Conservation (phyloP, 2,797 vertebrate genomes). For the Taenioides sp. region DNA sequence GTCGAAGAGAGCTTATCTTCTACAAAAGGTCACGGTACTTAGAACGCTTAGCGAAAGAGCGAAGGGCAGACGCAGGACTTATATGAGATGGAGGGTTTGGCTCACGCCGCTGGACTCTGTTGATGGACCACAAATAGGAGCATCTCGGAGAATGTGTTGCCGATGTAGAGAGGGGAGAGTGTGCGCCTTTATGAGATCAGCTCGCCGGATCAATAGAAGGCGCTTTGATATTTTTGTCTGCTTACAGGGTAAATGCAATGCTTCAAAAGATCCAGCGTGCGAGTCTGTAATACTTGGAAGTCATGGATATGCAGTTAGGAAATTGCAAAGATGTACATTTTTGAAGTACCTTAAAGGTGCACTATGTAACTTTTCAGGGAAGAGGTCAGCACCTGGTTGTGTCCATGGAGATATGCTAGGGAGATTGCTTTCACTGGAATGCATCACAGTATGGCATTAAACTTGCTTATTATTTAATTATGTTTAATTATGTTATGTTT, state of each 20-base stretch:
- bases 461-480: too few relatives aligned
- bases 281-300: background rate
- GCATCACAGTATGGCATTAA: too few relatives aligned
- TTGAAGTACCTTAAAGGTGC: too few relatives aligned
- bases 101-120: slow-evolving; percentile 27
- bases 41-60: slow-evolving; percentile 68
- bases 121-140: slow-evolving; percentile 22
- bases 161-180: background rate
- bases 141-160: slow-evolving; percentile 22
- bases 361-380: too few relatives aligned
- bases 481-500: too few relatives aligned
- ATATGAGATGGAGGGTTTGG: slow-evolving; percentile 43
- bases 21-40: slow-evolving; percentile 74
- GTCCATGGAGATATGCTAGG: too few relatives aligned
- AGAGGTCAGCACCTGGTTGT: too few relatives aligned
- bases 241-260: slow-evolving; percentile 1
- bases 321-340: too few relatives aligned
- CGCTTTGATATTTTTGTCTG: slow-evolving; percentile 19
- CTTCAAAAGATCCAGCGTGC: slow-evolving; percentile 3
- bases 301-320: background rate
- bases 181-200: slow-evolving; percentile 7
- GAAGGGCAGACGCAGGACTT: slow-evolving; percentile 53
- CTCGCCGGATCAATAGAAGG: slow-evolving; percentile 7
- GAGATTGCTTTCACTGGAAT: too few relatives aligned
- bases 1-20: slow-evolving; percentile 70